These are phyloP conservation scores for Cuculus canorus DNA, from an alignment of 2,797 vertebrate species.

Conservation along the genomic window DNA sequence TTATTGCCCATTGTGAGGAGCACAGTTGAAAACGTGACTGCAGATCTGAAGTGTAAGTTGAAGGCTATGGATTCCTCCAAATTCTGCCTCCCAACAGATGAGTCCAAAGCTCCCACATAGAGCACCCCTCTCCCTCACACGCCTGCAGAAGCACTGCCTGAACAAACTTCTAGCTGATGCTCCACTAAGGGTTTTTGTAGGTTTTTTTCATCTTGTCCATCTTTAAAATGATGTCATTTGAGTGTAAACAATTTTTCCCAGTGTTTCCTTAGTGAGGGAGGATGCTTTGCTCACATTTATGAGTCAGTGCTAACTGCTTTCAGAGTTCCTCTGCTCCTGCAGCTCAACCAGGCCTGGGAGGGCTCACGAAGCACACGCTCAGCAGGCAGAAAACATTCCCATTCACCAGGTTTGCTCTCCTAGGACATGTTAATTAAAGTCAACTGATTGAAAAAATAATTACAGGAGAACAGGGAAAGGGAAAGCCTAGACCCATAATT, in stretches of 20 bases:
- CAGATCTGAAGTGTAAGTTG: neutral
- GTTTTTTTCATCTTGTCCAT: neutral
- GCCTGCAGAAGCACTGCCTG: neutral
- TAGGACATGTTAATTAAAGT: slow-evolving; percentile 73
- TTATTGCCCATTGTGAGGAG: neutral
- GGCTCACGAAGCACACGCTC: neutral
- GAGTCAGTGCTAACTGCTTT: neutral
- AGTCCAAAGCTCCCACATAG: neutral
- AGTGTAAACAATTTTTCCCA: neutral
- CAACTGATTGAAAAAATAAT: slow-evolving; percentile 79
- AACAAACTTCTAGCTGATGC: neutral
- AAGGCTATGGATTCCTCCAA: neutral
- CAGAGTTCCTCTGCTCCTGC: neutral
- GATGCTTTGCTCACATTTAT: neutral
- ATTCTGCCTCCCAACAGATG: neutral
- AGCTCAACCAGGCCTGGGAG: neutral
- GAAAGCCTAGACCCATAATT: slow-evolving; percentile 51
- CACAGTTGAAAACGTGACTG: neutral
- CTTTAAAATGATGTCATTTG: neutral
- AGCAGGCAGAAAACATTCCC: neutral
- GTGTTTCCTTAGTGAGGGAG: neutral
- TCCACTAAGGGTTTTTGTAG: neutral
- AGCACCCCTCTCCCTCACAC: neutral
- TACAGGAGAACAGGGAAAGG: slow-evolving; percentile 53
- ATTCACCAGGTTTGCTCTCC: slow-evolving; percentile 10